Base-by-base conservation (phyloP, 2,113 vertebrate species). In the Myotis davidii region DNA sequence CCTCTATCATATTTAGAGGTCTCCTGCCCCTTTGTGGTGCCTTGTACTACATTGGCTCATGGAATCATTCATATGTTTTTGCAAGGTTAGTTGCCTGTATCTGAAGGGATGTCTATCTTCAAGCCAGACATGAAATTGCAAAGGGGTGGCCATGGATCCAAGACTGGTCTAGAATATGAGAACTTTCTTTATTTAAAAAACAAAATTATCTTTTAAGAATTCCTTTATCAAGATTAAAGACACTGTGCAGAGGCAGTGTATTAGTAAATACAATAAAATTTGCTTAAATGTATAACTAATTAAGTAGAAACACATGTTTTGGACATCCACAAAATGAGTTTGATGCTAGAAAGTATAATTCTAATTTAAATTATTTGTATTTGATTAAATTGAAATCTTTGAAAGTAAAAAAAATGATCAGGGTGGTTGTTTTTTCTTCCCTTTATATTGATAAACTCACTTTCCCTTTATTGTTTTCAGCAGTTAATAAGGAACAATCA, bases 401-500 rank as follows among this genome's bases (percentile, higher is more conserved):
- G 18, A 67, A 89, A 86, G 18, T 18, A 91, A 37, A 74, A n/a
- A 13, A 61, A 56, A 65, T 85, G n/a, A 59, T 48, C 34, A 69
- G 2, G 29, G 1, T 6, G 13, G 45, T 85, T 14, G 32, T 21
- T 92, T 18, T 34, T 25, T 17, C 34, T 34, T 21, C 18, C 65
- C n/a, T 45, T 76, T 88, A 11, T 81, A 52, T 12, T 32, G 56
- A 61, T 69, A 89, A 93, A 70, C 5, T 83, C 39, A 89, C 5
- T 83, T 91, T 37, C 3, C 34, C 6, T 85, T 54, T 54, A 59
- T n/a, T 67, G 25, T 64, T 84, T 95, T 88, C 73, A 87, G 74
- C 10, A 86, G 54, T 65, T 83, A 96, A 91, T 91, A 48, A 94
- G 48, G 34, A 86, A 76, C 54, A 83, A 78, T 70, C 13, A 56